phyloP scores from a whole-genome alignment of 2,113 vertebrate species.

The Crypturellus undulatus region DNA sequence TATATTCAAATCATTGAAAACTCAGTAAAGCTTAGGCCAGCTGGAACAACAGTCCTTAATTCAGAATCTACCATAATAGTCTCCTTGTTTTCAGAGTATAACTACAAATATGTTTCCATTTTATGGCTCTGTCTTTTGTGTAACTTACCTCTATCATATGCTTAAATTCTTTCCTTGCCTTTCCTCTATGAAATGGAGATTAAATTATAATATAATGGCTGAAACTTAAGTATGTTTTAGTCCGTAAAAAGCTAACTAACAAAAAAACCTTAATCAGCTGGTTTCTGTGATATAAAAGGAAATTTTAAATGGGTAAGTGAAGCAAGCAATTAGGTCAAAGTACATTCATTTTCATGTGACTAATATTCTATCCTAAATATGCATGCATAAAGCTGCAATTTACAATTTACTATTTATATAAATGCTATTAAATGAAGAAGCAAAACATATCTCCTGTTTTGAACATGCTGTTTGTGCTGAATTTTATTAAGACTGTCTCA shows the following conservation, averaged over 20 bases:
- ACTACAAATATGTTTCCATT: background rate
- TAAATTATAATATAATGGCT: background rate
- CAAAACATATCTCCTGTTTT: background rate
- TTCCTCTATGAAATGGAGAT: background rate
- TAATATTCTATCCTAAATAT: background rate
- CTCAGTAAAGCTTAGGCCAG: background rate
- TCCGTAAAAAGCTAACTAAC: background rate
- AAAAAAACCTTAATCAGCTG: background rate
- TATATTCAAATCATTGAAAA: background rate
- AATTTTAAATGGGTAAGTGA: background rate
- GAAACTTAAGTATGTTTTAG: background rate
- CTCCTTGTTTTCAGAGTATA: background rate
- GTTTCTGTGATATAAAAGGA: background rate
- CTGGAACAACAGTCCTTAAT: background rate
- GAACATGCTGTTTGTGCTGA: background rate
- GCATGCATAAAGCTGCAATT: background rate
- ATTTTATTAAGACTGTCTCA: background rate
- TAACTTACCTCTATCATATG: background rate
- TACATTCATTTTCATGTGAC: background rate
- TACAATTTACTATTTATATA: background rate
- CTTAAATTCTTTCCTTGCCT: background rate
- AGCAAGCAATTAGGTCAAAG: background rate
- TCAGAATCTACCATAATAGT: background rate
- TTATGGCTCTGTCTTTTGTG: background rate
- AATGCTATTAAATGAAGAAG: background rate